Evolutionary conservation across 2,797 vertebrate genomes (phyloP).

Genomic region (Brachymystax lenok): DNA sequence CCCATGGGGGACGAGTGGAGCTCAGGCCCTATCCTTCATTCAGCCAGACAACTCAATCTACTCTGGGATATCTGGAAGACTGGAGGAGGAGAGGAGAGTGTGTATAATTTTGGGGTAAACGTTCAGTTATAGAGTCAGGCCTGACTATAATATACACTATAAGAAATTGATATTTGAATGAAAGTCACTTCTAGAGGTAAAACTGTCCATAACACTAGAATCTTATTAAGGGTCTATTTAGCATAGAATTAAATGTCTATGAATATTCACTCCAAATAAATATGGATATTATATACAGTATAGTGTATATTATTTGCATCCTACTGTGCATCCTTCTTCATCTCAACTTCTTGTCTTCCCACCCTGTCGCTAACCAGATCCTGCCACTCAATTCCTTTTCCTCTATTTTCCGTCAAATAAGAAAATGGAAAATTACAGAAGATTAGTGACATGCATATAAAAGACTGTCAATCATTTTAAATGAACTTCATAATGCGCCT

Average conservation of each 20-base stretch:
- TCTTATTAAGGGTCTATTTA: background rate
- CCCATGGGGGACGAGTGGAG: constrained; percentile 44
- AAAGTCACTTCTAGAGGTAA: background rate
- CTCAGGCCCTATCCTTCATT: background rate
- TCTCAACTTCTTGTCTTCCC: background rate
- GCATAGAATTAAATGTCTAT: background rate
- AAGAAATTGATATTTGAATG: background rate
- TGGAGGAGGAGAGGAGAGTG: background rate
- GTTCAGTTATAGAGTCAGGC: background rate
- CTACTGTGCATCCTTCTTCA: background rate
- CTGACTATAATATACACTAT: background rate
- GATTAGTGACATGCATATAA: constrained; percentile 73
- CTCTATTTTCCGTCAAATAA: constrained; percentile 5
- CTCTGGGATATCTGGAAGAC: background rate
- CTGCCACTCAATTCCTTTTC: background rate
- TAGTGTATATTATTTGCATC: too few species aligned
- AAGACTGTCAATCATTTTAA: constrained; percentile 80
- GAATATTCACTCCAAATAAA: too few species aligned
- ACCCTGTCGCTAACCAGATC: background rate
- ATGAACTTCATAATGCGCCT: constrained; percentile 71
- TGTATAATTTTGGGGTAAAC: background rate
- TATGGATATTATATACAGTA: too few species aligned
- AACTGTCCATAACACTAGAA: too few species aligned
- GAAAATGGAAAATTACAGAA: constrained; percentile 63
- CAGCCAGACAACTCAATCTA: background rate